Evolutionary conservation across 2,888 invertebrate genomes (phyloP).

Genomic region (Dugesia japonica): DNA sequence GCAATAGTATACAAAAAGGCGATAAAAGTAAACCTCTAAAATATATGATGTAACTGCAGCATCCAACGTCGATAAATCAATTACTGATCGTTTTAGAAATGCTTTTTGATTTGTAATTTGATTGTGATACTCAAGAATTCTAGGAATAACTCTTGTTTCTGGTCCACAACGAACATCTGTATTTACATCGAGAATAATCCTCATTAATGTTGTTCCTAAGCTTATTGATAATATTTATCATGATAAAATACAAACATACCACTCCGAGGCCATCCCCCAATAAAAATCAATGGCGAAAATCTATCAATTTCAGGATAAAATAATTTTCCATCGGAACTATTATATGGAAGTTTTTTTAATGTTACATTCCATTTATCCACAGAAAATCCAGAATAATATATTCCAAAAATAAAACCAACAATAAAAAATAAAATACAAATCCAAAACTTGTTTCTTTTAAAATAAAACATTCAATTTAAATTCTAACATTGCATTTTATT

Average conservation of each 20-base stretch:
- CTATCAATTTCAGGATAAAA: background rate
- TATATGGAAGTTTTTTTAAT: background rate
- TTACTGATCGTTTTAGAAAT: conserved; percentile 73
- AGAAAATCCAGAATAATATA: background rate
- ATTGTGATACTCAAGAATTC: conserved; percentile 78
- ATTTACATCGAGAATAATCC: conserved; percentile 94
- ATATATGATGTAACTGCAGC: conserved; percentile 90
- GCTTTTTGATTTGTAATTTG: conserved; percentile 83
- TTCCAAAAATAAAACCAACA: background rate
- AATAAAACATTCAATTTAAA: background rate
- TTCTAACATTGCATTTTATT: background rate
- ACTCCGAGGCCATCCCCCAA: conserved; percentile 88
- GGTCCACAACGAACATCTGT: conserved; percentile 87
- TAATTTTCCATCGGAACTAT: background rate
- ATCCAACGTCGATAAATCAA: conserved; percentile 50
- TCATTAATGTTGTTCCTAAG: conserved; percentile 73
- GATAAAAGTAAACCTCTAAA: conserved; percentile 76
- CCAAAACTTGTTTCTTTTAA: background rate
- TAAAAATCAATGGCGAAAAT: conserved; percentile 56
- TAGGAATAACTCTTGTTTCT: conserved; percentile 80
- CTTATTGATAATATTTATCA: background rate
- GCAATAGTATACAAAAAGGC: no score
- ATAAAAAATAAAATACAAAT: background rate
- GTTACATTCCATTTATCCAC: background rate
- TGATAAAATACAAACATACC: no score